phyloP scores from a whole-genome alignment of 2,888 invertebrate genomes.

The Rutpela maculata region DNA sequence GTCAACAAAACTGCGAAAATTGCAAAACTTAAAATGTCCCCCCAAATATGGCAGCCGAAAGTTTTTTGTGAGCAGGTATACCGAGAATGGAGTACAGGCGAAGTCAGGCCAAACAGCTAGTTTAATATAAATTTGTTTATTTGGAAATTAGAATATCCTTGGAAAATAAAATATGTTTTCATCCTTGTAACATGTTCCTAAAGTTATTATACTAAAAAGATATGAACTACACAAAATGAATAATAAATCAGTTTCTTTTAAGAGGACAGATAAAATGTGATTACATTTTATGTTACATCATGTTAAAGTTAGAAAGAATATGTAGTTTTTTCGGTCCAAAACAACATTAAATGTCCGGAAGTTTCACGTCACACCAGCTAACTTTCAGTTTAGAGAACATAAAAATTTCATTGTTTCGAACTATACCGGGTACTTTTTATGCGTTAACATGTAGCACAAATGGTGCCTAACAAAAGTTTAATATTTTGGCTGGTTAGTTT shows the following conservation, averaged over 20 bases:
- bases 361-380: slow-evolving; percentile 22
- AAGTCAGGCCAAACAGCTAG: too few relatives aligned
- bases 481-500: neutral
- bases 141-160: too few relatives aligned
- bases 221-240: slow-evolving; percentile 19
- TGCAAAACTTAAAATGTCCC: too few relatives aligned
- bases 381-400: slow-evolving; percentile 26
- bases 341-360: slow-evolving; percentile 26
- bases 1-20: too few relatives aligned
- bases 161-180: neutral
- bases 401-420: slow-evolving; percentile 29
- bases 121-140: too few relatives aligned
- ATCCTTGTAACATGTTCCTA: neutral
- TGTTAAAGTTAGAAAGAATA: slow-evolving; percentile 24
- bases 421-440: slow-evolving; percentile 1
- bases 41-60: too few relatives aligned
- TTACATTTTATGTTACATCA: slow-evolving; percentile 34
- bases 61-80: too few relatives aligned
- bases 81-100: too few relatives aligned
- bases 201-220: slow-evolving; percentile 28
- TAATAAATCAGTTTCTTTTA: slow-evolving; percentile 32
- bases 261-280: slow-evolving; percentile 33
- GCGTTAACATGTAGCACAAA: neutral
- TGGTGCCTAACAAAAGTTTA: neutral
- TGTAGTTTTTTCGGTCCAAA: slow-evolving; percentile 13